Conservation (phyloP, 2,797 vertebrate species). For the Pipistrellus pygmaeus region DNA sequence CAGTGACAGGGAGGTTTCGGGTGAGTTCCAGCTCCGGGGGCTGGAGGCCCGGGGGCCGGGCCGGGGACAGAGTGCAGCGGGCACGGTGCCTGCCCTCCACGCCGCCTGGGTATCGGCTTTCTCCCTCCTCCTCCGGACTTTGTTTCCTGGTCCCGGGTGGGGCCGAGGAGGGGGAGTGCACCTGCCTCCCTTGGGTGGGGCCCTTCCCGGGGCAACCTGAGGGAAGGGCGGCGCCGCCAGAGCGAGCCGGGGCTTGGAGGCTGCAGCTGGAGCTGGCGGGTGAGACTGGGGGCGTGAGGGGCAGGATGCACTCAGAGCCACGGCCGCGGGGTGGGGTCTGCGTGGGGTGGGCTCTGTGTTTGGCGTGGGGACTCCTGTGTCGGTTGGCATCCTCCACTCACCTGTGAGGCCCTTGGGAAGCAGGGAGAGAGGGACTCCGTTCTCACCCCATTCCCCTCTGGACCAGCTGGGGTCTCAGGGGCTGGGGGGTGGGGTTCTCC, state of each 20-base stretch:
- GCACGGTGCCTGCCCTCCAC: neutral
- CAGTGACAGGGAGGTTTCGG: fast-evolving
- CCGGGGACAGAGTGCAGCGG: neutral
- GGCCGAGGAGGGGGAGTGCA: conserved; percentile 2
- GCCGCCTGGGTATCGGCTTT: conserved; percentile 61
- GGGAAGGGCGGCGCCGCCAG: neutral
- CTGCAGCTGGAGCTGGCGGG: neutral
- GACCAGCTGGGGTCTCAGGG: neutral
- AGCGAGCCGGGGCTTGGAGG: neutral
- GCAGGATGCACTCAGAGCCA: fast-evolving
- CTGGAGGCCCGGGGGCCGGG: neutral
- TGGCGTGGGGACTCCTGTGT: fast-evolving
- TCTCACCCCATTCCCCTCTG: fast-evolving
- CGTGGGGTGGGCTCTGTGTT: neutral
- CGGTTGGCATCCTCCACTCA: fast-evolving
- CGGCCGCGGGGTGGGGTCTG: fast-evolving
- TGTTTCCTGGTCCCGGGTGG: conserved; percentile 60
- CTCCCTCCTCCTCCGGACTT: conserved; percentile 73
- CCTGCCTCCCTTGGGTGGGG: conserved; percentile 47
- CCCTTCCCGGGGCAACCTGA: conserved; percentile 65
- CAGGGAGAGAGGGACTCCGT: neutral
- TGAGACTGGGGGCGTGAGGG: neutral
- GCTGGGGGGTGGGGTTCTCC: neutral
- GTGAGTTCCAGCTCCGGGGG: neutral
- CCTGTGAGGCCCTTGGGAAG: fast-evolving